Evolutionary conservation across 2,113 vertebrate genomes (phyloP).

Genomic region (Corydoras sp.): DNA sequence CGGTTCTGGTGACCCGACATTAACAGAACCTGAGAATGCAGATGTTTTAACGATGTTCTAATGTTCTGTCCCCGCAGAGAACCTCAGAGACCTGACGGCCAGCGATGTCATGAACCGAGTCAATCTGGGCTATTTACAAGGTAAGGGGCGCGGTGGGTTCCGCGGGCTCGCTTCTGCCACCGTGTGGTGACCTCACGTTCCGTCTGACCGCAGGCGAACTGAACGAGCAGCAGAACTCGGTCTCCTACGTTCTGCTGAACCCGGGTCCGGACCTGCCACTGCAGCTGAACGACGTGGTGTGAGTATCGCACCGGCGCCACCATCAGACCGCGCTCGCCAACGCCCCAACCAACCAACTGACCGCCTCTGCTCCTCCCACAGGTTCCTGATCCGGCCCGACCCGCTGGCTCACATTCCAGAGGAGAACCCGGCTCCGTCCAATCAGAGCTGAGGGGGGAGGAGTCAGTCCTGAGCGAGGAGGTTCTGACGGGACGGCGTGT

Average conservation of each 20-base stretch:
- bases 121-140: constrained; percentile 96
- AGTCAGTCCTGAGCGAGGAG: too few relatives aligned
- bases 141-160: constrained; percentile 50
- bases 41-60: background rate
- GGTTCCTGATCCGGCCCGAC: constrained; percentile 90
- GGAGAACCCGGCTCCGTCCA: constrained; percentile 61
- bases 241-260: constrained; percentile 93
- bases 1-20: background rate
- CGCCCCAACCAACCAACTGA: background rate
- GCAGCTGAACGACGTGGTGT: constrained; percentile 92
- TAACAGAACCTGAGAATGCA: background rate
- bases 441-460: constrained; percentile 22
- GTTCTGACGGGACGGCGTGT: too few relatives aligned
- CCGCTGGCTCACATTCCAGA: constrained; percentile 85
- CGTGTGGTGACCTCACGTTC: too few relatives aligned
- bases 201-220: constrained; percentile 76
- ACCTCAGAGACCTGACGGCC: constrained; percentile 91
- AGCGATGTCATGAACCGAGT: constrained; percentile 98
- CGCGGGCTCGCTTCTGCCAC: too few relatives aligned
- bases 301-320: constrained; percentile 52
- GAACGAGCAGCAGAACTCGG: constrained; percentile 89
- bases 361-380: constrained; percentile 40
- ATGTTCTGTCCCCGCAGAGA: constrained; percentile 71
- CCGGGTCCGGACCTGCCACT: constrained; percentile 88
- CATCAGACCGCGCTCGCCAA: background rate